Evolutionary conservation across 1,140 invertebrate species (phyloP).

Genomic region (Mesaphorura yosii): DNA sequence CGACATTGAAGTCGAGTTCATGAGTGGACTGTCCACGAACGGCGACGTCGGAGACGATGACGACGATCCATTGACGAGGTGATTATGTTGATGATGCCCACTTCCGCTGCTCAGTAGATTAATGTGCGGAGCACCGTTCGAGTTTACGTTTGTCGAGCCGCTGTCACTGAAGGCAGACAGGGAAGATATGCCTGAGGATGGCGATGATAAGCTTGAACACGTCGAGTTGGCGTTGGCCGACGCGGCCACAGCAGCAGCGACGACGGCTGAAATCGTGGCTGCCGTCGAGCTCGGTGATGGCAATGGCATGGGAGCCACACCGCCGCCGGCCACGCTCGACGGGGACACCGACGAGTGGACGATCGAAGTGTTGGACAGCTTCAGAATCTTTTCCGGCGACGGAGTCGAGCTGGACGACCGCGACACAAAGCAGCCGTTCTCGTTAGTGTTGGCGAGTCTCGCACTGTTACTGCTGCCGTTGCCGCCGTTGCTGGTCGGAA

Average conservation of each 20-base stretch:
- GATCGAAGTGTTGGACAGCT: not conserved
- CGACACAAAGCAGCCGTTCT: not conserved
- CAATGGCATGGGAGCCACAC: too few relatives aligned
- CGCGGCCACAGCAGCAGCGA: not conserved
- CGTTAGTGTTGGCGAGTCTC: not conserved
- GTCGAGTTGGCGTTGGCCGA: not conserved
- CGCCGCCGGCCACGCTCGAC: too few relatives aligned
- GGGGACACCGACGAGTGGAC: not conserved
- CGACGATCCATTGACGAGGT: not conserved
- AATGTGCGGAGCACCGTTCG: too few relatives aligned
- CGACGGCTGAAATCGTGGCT: not conserved
- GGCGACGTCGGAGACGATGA: not conserved
- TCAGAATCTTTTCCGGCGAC: not conserved
- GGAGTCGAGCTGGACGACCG: not conserved
- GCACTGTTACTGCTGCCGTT: not conserved
- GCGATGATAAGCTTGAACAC: not conserved
- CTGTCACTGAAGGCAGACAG: too few relatives aligned
- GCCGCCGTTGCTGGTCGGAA: slow-evolving; percentile 40
- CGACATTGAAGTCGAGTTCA: not conserved
- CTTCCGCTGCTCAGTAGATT: too few relatives aligned
- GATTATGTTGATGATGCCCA: too few relatives aligned
- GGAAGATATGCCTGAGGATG: too few relatives aligned
- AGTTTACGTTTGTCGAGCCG: too few relatives aligned
- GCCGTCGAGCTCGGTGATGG: not conserved
- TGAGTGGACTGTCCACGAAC: not conserved